Conservation (phyloP, 2,113 vertebrate species). For the Glaucidium brasilianum region DNA sequence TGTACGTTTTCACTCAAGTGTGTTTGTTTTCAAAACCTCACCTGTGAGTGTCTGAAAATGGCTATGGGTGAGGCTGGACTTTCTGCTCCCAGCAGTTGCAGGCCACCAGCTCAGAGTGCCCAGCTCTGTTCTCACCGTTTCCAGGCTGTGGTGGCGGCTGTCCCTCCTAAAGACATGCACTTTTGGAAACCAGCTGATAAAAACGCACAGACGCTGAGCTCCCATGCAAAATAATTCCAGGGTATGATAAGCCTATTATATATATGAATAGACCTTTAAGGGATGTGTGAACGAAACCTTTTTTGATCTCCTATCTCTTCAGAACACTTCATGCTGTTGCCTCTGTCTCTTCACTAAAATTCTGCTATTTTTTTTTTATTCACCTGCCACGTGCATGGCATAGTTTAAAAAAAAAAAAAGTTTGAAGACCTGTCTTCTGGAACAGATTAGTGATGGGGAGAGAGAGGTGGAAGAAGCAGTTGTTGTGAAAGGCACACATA, state of each 20-base stretch:
- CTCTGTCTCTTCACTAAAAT: background rate
- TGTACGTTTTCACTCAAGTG: background rate
- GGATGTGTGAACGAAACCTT: background rate
- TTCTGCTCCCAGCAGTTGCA: background rate
- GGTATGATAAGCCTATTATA: background rate
- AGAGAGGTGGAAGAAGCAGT: background rate
- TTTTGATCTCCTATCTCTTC: conserved; percentile 51
- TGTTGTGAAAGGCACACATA: background rate
- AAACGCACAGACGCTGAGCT: background rate
- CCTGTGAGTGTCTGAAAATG: background rate
- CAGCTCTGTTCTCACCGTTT: background rate
- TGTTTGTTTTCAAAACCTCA: background rate
- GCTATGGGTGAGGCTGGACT: background rate
- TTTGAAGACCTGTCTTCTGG: background rate
- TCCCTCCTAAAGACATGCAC: background rate
- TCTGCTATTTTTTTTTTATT: background rate
- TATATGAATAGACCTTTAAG: conserved; percentile 20
- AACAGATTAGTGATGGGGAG: background rate
- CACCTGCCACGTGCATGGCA: background rate
- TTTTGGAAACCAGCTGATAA: conserved; percentile 3
- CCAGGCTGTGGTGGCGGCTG: background rate
- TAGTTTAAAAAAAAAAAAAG: background rate
- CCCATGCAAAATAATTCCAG: background rate
- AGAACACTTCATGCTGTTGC: background rate
- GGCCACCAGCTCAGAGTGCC: background rate